phyloP scores from a whole-genome alignment of 2,113 vertebrate species.

The Eurystomus gularis region DNA sequence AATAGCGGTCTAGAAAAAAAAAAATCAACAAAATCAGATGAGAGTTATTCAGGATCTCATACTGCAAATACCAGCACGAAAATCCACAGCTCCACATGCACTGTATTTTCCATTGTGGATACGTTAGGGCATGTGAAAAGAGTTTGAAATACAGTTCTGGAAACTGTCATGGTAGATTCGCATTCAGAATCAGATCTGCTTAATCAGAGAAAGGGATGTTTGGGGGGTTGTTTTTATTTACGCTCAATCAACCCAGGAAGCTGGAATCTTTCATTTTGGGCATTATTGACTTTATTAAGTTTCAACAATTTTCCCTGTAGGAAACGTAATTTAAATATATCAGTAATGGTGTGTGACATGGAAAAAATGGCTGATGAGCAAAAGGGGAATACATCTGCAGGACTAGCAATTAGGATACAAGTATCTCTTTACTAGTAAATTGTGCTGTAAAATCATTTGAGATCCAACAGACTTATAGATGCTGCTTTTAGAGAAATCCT shows the following conservation, averaged over 20 bases:
- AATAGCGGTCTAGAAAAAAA: conserved; percentile 85
- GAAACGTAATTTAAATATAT: conserved; percentile 28
- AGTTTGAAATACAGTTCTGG: conserved; percentile 19
- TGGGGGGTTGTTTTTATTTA: conserved; percentile 16
- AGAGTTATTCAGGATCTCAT: conserved; percentile 20
- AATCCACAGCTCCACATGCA: background rate
- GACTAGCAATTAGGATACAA: conserved; percentile 8
- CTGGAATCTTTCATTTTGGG: conserved; percentile 33
- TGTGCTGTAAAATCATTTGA: background rate
- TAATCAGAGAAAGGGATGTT: conserved; percentile 20
- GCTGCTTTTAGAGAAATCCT: background rate
- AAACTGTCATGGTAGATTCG: background rate
- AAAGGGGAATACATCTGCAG: conserved; percentile 21
- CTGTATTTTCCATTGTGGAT: background rate
- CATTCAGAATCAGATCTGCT: background rate
- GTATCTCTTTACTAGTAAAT: conserved; percentile 17
- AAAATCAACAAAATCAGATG: conserved; percentile 12
- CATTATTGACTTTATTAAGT: conserved; percentile 50
- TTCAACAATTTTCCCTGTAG: conserved; percentile 48
- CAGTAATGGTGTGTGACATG: conserved; percentile 7
- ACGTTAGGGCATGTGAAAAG: background rate
- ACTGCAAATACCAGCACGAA: background rate
- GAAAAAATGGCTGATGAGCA: conserved; percentile 21
- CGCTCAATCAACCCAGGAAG: conserved; percentile 18
- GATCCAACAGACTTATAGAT: background rate